These are phyloP conservation scores for Heteronetta atricapilla DNA, from an alignment of 2,113 vertebrate genomes.

Conservation along the genomic window DNA sequence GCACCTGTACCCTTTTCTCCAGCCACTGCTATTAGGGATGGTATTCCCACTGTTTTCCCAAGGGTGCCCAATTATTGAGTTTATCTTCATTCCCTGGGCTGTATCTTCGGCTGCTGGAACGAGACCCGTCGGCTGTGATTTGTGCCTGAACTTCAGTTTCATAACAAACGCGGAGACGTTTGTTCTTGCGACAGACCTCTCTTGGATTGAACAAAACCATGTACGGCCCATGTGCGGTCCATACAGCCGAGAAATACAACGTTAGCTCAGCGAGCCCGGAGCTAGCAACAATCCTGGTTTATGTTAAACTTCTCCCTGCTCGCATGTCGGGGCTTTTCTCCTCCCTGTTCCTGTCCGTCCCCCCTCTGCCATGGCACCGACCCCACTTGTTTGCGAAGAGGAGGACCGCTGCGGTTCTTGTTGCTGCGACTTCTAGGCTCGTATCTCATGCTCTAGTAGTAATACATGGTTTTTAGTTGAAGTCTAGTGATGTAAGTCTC, in stretches of 20 bases:
- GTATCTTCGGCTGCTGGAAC: not conserved
- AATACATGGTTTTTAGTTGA: not conserved
- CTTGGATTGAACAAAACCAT: constrained; percentile 19
- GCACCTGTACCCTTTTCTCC: constrained; percentile 47
- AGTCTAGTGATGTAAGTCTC: not conserved
- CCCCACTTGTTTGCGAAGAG: not conserved
- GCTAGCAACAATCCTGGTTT: not conserved
- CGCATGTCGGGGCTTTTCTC: not conserved
- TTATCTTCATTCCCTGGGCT: not conserved
- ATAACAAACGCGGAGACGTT: constrained; percentile 39
- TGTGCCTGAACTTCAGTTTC: constrained; percentile 43
- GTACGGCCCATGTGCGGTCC: not conserved
- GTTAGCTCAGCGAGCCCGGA: not conserved
- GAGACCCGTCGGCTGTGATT: not conserved
- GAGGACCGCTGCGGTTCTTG: not conserved
- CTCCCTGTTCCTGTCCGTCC: not conserved
- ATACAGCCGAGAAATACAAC: not conserved
- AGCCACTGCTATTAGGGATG: not conserved
- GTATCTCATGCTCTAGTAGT: not conserved
- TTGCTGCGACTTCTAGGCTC: not conserved
- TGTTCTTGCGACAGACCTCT: constrained; percentile 56
- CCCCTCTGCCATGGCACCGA: not conserved
- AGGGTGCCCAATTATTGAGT: not conserved
- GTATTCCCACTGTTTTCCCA: not conserved
- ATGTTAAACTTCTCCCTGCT: not conserved